Percentiles rank a stretch among this genome's conserved stretches.
phyloP scores from a whole-genome alignment of 2,113 vertebrate genomes.

The Nothocercus nigrocapillus region DNA sequence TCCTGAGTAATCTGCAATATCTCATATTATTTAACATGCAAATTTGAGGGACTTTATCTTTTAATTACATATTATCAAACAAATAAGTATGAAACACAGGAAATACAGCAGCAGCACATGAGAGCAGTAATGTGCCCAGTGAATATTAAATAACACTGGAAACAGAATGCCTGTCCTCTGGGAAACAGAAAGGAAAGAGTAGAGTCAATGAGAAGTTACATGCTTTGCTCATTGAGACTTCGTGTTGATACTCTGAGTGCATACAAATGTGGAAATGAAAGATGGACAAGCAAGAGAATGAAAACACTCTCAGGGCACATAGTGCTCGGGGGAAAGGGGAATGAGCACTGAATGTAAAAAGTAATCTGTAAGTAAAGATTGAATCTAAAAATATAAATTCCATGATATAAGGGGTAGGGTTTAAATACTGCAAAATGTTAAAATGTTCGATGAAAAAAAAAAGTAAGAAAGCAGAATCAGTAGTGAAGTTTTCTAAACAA shows the following conservation, averaged over 20 bases:
- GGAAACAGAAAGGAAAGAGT: background rate
- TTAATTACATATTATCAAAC: background rate
- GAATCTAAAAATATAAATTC: background rate
- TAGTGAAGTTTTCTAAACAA: background rate
- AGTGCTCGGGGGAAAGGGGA: background rate
- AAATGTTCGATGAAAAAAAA: background rate
- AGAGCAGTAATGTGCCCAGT: background rate
- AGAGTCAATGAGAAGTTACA: background rate
- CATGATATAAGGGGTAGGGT: background rate
- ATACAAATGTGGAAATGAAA: slow-evolving; percentile 33
- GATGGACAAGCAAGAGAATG: background rate
- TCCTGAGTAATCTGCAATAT: background rate
- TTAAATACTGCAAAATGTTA: background rate
- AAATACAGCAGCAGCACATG: background rate
- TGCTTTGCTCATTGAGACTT: background rate
- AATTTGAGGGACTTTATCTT: background rate
- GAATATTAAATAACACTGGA: background rate
- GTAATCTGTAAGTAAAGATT: background rate
- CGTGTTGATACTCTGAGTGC: background rate
- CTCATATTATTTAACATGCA: background rate
- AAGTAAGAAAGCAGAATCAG: background rate
- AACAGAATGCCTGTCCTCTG: background rate
- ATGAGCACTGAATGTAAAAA: background rate
- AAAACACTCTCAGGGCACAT: background rate
- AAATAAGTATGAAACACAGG: background rate